Conservation (phyloP, 2,888 invertebrate species). For the Arctia plantaginis region DNA sequence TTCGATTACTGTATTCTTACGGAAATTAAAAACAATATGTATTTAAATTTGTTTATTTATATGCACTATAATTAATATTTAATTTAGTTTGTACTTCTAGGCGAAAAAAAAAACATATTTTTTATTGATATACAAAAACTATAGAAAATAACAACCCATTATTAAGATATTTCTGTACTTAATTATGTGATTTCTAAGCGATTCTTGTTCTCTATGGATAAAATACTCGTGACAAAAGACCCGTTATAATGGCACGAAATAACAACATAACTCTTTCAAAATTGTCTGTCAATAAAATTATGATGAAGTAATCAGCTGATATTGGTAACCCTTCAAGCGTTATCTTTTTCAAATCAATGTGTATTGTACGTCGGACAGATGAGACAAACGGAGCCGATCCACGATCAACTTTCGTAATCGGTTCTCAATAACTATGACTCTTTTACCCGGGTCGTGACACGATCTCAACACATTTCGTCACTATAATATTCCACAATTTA, state of each 20-base stretch:
- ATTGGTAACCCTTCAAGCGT: conserved; percentile 42
- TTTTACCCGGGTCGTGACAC: conserved; percentile 60
- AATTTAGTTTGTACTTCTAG: neutral
- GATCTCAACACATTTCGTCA: conserved; percentile 60
- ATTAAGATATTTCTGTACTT: neutral
- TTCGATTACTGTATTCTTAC: neutral
- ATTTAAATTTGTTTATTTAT: neutral
- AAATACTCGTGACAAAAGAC: conserved; percentile 4
- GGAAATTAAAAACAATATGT: neutral
- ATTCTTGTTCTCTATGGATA: neutral
- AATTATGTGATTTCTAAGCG: neutral
- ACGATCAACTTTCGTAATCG: conserved; percentile 65
- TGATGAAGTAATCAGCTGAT: conserved; percentile 33
- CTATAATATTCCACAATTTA: conserved; percentile 38
- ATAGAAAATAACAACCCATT: neutral
- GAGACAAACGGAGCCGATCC: conserved; percentile 52
- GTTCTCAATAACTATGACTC: conserved; percentile 61
- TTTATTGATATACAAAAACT: too few species aligned
- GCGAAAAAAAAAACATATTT: neutral
- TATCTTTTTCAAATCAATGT: conserved; percentile 43
- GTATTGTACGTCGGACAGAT: conserved; percentile 50
- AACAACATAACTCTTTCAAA: conserved; percentile 7
- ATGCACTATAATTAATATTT: neutral
- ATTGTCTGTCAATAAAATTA: conserved; percentile 20
- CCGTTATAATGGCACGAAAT: neutral